Evolutionary conservation across 1,140 invertebrate genomes (phyloP).

Genomic region (Agraylea sexmaculata): DNA sequence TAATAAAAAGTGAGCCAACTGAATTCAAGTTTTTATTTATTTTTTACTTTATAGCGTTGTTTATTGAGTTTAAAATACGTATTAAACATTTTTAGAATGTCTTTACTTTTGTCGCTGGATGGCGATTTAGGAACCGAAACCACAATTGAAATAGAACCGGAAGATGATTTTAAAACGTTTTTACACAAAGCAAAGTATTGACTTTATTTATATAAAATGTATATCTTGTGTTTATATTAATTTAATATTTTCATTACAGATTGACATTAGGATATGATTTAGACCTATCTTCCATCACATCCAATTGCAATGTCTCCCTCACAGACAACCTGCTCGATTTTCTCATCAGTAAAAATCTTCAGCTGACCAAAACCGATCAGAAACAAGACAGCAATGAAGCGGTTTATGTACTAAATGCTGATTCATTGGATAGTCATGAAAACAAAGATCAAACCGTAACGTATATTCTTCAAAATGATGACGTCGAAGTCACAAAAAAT

Average conservation of each 20-base stretch:
- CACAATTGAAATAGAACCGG: not conserved
- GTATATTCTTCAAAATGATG: no score
- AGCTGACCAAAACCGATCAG: no score
- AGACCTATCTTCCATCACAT: constrained; percentile 8
- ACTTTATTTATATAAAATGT: not conserved
- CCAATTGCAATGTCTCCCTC: constrained; percentile 5
- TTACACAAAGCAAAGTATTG: constrained; percentile 8
- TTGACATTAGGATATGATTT: constrained; percentile 8
- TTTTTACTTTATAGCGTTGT: not conserved
- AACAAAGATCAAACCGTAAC: no score
- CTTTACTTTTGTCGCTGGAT: constrained; percentile 6
- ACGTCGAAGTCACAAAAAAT: no score
- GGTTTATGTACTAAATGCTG: no score
- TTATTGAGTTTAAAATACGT: not conserved
- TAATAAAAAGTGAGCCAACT: constrained; percentile 6
- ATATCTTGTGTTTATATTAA: constrained; percentile 2
- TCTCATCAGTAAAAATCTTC: no score
- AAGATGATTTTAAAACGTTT: constrained; percentile 9
- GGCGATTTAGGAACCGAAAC: constrained; percentile 5
- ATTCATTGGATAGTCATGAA: no score
- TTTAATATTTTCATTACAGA: constrained; percentile 5
- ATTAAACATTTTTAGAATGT: not conserved
- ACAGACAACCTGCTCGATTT: constrained; percentile 9
- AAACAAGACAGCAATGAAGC: no score
- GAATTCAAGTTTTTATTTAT: not conserved